Evolutionary conservation across 2,797 vertebrate species (phyloP), one percentile per base, ranked within the genome.

Genomic region (Phrynocephalus forsythii): DNA sequence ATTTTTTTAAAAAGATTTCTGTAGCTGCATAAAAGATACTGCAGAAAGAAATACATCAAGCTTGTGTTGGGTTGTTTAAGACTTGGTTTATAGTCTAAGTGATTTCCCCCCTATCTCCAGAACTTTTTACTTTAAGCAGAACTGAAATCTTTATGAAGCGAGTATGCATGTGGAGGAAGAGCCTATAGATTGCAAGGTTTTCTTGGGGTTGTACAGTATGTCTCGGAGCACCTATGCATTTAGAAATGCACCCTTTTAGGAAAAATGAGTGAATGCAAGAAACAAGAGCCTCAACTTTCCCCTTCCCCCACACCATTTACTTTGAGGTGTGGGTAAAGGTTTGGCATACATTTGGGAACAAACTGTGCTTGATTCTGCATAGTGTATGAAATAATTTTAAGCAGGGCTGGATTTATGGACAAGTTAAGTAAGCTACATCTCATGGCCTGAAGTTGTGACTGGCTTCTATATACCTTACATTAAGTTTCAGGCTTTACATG

Each of bases 11-110:
- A 44, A 44, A 44, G 77, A 80, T 87, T 84, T 60, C 85, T 87
- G 91, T 90, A 88, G 56, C 33, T 76, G 89, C 69, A 87, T 92
- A 92, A 92, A 94, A 92, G 0, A 13, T 33, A 79, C 28, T 86
- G 33, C 3, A 78, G 75, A 91, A 93, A 91, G 91, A 24, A 44
- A 44, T 44, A 44, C 90, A 90, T 90, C 73, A 73, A 81, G 87
- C 72, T 52, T 86, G 77, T 22, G 15, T 78, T 87, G 90, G 83
- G 13, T n/a, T 75, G 11, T 26, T 75, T 28, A 72, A 0, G 6
- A 1, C 90, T 86, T 56, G 90, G 83, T 79, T 80, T 63, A 22
- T 44, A 44, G 38, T 44, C 38, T 44, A 44, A 44, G 38, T 44
- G 38, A 44, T 44, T 44, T 44, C 38, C 38, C 38, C 38, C 38